phyloP scores from a whole-genome alignment of 1,140 invertebrate species.

The Saccostrea cuccullata region DNA sequence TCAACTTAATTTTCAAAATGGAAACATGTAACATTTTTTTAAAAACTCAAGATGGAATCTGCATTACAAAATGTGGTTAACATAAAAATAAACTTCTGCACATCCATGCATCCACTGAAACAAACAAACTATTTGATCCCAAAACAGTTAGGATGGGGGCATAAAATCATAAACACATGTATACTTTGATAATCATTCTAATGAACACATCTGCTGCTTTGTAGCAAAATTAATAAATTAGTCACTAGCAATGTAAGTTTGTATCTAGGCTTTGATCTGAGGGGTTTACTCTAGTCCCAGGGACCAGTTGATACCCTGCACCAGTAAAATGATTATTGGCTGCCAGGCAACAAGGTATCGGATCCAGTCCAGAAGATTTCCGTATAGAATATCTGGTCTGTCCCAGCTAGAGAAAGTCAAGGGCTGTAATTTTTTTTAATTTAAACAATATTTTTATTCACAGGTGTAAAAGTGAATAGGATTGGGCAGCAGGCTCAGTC shows the following conservation, averaged over 20 bases:
- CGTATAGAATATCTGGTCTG: conserved; percentile 97
- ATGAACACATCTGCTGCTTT: background rate
- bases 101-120: too few species aligned
- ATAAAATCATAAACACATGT: background rate
- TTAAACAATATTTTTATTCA: background rate
- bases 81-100: too few species aligned
- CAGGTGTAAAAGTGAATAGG: background rate
- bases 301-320: conserved; percentile 96
- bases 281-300: conserved; percentile 91
- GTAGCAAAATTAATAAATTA: background rate
- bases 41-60: too few species aligned
- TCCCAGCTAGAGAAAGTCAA: conserved; percentile 88
- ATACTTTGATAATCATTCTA: too few species aligned
- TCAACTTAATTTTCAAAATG: too few species aligned
- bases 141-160: too few species aligned
- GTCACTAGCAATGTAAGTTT: background rate
- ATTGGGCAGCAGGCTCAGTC: background rate
- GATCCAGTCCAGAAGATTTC: conserved; percentile 97
- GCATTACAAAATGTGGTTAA: too few species aligned
- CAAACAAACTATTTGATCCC: too few species aligned
- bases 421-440: background rate
- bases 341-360: conserved; percentile 98
- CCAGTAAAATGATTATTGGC: conserved; percentile 94
- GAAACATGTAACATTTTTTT: too few species aligned
- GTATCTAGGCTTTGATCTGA: background rate